phyloP scores from a whole-genome alignment of 92 coral and sea anemone species.

The Montipora capitata region DNA sequence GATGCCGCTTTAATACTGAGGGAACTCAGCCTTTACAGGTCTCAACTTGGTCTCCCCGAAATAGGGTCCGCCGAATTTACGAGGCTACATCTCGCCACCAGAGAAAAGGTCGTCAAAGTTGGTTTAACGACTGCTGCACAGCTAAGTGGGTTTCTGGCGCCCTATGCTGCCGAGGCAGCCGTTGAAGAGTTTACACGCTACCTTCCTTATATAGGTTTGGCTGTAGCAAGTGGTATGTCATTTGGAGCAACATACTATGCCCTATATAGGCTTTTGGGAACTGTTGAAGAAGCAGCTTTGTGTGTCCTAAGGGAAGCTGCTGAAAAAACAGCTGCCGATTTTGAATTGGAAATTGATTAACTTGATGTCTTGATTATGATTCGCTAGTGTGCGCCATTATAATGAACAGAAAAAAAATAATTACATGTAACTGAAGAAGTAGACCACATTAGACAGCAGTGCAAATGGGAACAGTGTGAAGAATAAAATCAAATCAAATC shows the following conservation, averaged over 20 bases:
- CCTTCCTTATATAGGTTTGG: conserved; percentile 50
- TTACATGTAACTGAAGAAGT: too few relatives aligned
- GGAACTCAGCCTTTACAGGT: conserved; percentile 43
- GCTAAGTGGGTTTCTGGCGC: conserved; percentile 3
- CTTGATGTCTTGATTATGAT: too few relatives aligned
- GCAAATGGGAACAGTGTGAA: too few relatives aligned
- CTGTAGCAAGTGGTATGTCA: conserved; percentile 48
- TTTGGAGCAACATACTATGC: conserved; percentile 31
- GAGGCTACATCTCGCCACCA: conserved; percentile 5
- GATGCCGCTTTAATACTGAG: conserved; percentile 24
- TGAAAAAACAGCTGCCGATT: conserved; percentile 14
- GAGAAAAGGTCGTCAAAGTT: conserved; percentile 22
- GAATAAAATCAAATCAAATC: too few relatives aligned
- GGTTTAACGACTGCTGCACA: conserved; percentile 22
- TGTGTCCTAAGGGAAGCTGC: conserved; percentile 19
- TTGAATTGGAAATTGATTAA: not conserved
- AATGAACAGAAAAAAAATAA: too few relatives aligned
- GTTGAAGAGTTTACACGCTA: conserved; percentile 51
- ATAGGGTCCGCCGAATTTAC: conserved; percentile 28
- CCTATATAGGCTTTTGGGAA: conserved; percentile 17
- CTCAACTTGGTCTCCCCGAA: conserved; percentile 62
- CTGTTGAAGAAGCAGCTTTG: conserved; percentile 44
- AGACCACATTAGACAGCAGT: too few relatives aligned
- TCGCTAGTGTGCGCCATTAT: too few relatives aligned
- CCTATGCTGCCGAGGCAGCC: conserved; percentile 9